phyloP scores from a whole-genome alignment of 2,888 invertebrate species.

The Corythucha ciliata region DNA sequence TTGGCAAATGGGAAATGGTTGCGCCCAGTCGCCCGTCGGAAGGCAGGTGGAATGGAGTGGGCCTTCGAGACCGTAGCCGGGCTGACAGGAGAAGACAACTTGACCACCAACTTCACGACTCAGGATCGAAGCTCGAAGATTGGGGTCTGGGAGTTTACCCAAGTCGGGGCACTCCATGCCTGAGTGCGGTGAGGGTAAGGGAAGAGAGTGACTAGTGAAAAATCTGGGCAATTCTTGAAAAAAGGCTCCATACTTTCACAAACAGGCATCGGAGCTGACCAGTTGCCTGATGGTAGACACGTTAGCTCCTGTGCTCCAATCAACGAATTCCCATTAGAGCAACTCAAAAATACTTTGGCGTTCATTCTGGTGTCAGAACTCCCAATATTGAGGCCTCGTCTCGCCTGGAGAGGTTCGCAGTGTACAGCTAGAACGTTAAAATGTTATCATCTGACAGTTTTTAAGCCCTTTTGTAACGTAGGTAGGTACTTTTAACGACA shows the following conservation, averaged over 20 bases:
- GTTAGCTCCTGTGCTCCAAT: conserved; percentile 63
- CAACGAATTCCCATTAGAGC: conserved; percentile 69
- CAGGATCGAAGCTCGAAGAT: conserved; percentile 61
- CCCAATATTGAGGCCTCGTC: conserved; percentile 63
- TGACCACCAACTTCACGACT: conserved; percentile 72
- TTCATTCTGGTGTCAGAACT: conserved; percentile 64
- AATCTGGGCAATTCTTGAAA: background rate
- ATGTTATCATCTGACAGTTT: background rate
- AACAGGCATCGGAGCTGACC: conserved; percentile 72
- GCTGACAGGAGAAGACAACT: conserved; percentile 68
- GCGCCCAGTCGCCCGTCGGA: conserved; percentile 69
- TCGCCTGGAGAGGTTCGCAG: conserved; percentile 62
- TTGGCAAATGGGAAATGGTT: conserved; percentile 64
- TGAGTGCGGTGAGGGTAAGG: too few species aligned
- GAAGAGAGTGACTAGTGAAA: background rate
- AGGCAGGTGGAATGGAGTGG: conserved; percentile 65
- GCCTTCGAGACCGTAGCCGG: conserved; percentile 61
- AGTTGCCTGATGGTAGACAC: conserved; percentile 76
- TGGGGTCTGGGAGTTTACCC: conserved; percentile 48
- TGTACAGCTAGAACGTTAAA: conserved; percentile 52
- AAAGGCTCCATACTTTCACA: conserved; percentile 60
- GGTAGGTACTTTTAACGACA: conserved; percentile 57
- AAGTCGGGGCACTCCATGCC: conserved; percentile 75
- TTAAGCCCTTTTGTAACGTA: background rate
- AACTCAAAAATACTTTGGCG: conserved; percentile 61